Evolutionary conservation across 92 coral and sea anemone species (phyloP).

Genomic region (Parazoanthus darwini): DNA sequence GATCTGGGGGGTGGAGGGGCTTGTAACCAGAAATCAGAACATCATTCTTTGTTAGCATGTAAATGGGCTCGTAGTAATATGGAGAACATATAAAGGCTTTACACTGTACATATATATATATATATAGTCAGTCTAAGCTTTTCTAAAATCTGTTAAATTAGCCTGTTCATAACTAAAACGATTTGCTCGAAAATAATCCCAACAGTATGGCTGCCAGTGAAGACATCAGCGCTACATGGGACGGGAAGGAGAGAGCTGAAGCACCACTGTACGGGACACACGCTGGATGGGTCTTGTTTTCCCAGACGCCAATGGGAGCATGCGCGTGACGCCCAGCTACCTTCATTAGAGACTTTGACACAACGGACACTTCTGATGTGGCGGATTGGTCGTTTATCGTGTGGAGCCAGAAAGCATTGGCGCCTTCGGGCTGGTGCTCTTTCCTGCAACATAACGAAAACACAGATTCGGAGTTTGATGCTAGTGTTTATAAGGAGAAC

Average conservation of each 20-base stretch:
- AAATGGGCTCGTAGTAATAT: too few species aligned
- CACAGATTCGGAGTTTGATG: too few species aligned
- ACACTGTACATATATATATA: too few species aligned
- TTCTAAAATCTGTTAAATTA: neutral
- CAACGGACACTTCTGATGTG: slow-evolving; percentile 50
- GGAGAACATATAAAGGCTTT: too few species aligned
- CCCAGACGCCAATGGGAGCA: slow-evolving; percentile 64
- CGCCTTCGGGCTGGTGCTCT: slow-evolving; percentile 22
- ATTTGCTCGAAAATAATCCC: slow-evolving; percentile 1
- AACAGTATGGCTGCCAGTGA: slow-evolving; percentile 9
- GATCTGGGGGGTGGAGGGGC: too few species aligned
- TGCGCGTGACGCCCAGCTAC: slow-evolving; percentile 84
- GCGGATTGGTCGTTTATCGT: slow-evolving; percentile 69
- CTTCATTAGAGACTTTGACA: slow-evolving; percentile 51
- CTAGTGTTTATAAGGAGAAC: too few species aligned
- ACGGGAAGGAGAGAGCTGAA: slow-evolving; percentile 11
- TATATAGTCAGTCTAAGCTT: neutral
- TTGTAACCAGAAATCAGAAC: too few species aligned
- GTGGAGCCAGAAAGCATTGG: slow-evolving; percentile 68
- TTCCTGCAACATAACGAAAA: slow-evolving; percentile 20
- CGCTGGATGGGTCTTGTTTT: slow-evolving; percentile 63
- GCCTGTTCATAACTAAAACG: neutral
- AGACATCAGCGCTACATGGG: slow-evolving; percentile 14
- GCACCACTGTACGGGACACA: slow-evolving; percentile 74
- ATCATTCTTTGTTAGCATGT: too few species aligned